Conservation (phyloP, 1,140 invertebrate genomes). For the Lordiphosa clarofinis region DNA sequence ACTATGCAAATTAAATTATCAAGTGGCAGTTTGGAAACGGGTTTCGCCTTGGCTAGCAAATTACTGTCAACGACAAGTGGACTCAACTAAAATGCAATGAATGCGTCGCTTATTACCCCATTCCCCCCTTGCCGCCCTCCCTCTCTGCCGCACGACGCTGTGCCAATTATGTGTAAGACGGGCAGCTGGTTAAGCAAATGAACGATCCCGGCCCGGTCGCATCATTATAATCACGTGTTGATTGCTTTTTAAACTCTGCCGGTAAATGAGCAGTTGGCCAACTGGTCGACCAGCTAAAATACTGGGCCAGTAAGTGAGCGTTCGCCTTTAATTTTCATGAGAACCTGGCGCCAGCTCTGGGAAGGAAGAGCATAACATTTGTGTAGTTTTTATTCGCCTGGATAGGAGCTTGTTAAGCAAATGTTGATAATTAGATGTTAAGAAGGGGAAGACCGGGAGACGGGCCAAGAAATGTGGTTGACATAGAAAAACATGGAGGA, state of each 20-base stretch:
- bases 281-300: constrained; percentile 7
- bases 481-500: constrained; percentile 25
- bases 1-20: constrained; percentile 78
- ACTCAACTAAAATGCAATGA: constrained; percentile 64
- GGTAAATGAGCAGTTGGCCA: constrained; percentile 10
- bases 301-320: constrained; percentile 4
- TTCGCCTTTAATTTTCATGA: constrained; percentile 46
- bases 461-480: constrained; percentile 23
- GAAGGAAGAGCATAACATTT: constrained; percentile 23
- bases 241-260: constrained; percentile 73
- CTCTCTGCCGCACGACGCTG: no score
- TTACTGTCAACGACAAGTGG: constrained; percentile 68
- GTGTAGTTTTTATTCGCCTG: neutral
- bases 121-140: constrained; percentile 10
- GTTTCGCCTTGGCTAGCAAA: constrained; percentile 60
- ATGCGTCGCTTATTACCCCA: constrained; percentile 54
- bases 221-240: constrained; percentile 78
- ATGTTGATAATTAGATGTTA: constrained; percentile 43
- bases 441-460: neutral
- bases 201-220: constrained; percentile 39
- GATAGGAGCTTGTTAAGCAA: constrained; percentile 43
- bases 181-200: constrained; percentile 44
- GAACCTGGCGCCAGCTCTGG: constrained; percentile 28
- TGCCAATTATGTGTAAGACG: constrained; percentile 72
- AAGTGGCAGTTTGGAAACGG: constrained; percentile 56